These are phyloP conservation scores for Drosophila nannoptera DNA, from an alignment of 1,140 invertebrate species.

Conservation along the genomic window DNA sequence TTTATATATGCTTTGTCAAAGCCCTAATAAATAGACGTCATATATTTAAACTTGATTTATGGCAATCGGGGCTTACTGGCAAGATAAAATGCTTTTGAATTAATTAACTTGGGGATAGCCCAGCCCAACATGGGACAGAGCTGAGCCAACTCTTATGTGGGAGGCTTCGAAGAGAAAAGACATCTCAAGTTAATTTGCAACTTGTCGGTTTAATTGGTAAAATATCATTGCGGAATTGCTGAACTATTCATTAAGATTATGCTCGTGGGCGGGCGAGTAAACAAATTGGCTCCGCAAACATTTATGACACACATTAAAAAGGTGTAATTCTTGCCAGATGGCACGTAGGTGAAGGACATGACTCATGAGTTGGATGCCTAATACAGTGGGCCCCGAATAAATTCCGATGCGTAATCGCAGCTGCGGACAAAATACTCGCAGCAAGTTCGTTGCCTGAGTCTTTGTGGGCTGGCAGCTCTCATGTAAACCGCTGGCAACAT, in stretches of 20 bases:
- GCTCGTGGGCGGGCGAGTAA: not conserved
- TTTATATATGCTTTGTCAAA: too few species aligned
- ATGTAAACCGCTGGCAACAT: constrained; percentile 29
- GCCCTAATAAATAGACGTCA: too few species aligned
- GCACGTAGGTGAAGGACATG: constrained; percentile 38
- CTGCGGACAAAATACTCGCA: too few species aligned
- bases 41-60: too few species aligned
- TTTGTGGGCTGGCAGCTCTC: constrained; percentile 22
- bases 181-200: constrained; percentile 12
- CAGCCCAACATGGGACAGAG: not conserved
- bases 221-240: not conserved
- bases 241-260: too few species aligned
- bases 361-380: constrained; percentile 31
- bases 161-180: constrained; percentile 9
- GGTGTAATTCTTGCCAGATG: constrained; percentile 29
- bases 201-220: constrained; percentile 36
- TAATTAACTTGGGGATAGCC: too few species aligned
- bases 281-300: constrained; percentile 36
- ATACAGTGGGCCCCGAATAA: too few species aligned
- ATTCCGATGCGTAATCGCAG: not conserved
- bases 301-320: constrained; percentile 32
- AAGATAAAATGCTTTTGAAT: too few species aligned
- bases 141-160: constrained; percentile 16
- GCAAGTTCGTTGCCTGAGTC: constrained; percentile 33
- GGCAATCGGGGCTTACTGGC: too few species aligned